A percentile compares a stretch with the other conserved stretches of the same genome.
These are phyloP conservation scores for Pterostichus niger DNA, from an alignment of 2,888 invertebrate species.

Conservation along the genomic window DNA sequence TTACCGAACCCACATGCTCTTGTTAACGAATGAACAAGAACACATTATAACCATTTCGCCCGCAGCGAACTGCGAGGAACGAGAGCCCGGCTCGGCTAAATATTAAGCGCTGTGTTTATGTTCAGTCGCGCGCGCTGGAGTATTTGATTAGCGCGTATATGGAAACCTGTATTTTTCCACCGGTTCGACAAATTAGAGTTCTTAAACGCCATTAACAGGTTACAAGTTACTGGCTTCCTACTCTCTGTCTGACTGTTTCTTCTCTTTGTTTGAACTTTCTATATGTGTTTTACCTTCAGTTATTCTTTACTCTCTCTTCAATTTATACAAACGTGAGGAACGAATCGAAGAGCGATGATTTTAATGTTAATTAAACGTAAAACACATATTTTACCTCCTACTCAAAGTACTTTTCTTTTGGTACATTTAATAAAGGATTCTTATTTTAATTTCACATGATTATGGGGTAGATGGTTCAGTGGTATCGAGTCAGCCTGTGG, in stretches of 20 bases:
- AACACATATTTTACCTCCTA: too few relatives aligned
- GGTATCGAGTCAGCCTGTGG: too few relatives aligned
- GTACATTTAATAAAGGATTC: too few relatives aligned
- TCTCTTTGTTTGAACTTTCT: constrained; percentile 1
- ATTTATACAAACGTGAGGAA: too few relatives aligned
- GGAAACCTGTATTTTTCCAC: constrained; percentile 35
- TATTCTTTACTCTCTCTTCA: too few relatives aligned
- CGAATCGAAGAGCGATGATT: too few relatives aligned
- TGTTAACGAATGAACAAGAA: constrained; percentile 41
- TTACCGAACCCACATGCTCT: constrained; percentile 46
- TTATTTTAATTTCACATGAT: too few relatives aligned
- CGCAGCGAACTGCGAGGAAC: constrained; percentile 1
- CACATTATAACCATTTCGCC: constrained; percentile 45
- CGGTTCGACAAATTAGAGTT: constrained; percentile 36
- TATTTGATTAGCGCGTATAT: constrained; percentile 59
- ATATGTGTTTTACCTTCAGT: neutral
- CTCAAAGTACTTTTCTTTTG: too few relatives aligned
- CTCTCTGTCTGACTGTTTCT: too few relatives aligned
- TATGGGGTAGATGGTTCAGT: too few relatives aligned
- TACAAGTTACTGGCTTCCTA: neutral
- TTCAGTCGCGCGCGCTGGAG: constrained; percentile 26
- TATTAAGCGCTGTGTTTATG: constrained; percentile 34
- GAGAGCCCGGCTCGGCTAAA: constrained; percentile 8
- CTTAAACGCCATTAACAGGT: constrained; percentile 29
- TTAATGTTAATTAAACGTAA: too few relatives aligned